Conservation (phyloP, 2,797 vertebrate genomes). For the Onychomys torridus region DNA sequence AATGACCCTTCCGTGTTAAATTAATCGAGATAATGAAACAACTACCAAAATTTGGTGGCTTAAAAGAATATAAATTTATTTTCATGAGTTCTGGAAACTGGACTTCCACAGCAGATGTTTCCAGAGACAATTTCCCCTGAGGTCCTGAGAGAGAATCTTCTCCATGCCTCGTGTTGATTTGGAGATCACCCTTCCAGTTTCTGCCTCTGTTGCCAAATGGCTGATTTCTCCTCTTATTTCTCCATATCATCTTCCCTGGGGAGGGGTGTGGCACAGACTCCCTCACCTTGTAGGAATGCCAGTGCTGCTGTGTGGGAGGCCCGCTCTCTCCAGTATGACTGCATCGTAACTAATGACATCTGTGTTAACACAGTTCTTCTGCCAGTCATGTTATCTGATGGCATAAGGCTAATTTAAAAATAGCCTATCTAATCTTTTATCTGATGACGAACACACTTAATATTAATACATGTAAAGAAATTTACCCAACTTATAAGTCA, state of each 20-base stretch:
- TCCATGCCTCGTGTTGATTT: neutral
- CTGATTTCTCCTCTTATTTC: neutral
- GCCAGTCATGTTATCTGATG: neutral
- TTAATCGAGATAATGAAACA: neutral
- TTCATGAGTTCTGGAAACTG: neutral
- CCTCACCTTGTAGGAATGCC: neutral
- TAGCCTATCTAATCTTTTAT: neutral
- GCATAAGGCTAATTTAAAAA: conserved; percentile 27
- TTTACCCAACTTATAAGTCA: neutral
- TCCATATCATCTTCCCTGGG: neutral
- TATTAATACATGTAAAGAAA: conserved; percentile 18
- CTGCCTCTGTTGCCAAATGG: neutral
- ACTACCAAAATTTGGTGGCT: neutral
- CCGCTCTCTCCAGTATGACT: neutral
- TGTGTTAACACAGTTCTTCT: neutral
- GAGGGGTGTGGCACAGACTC: neutral
- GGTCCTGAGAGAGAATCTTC: neutral
- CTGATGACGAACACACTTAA: neutral
- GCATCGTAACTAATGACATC: neutral
- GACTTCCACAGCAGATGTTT: neutral
- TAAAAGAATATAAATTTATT: conserved; percentile 12
- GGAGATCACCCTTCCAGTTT: neutral
- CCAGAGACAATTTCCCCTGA: neutral
- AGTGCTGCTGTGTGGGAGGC: neutral
- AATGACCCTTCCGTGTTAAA: neutral